Base-by-base conservation (phyloP, 2,113 vertebrate species). In the Taurulus bubalis region DNA sequence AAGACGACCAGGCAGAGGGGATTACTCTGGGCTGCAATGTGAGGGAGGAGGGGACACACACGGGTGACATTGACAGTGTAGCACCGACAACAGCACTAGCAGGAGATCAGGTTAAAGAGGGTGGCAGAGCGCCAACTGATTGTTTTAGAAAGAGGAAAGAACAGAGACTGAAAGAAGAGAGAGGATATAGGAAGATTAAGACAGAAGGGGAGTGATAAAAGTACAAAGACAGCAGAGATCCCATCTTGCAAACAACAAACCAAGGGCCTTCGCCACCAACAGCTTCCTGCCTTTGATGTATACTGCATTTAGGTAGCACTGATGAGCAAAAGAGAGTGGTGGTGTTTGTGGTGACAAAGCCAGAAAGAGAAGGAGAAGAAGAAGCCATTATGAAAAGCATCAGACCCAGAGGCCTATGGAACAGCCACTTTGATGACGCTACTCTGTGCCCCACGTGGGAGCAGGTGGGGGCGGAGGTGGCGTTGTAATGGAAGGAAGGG, bases 391-490 rank as follows among this genome's bases (percentile, higher is more conserved):
- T 92, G 88, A 91, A 74, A 92, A 92, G 87, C 92, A 89, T 83
- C 77, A 85, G 81, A 85, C 85, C 89, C 85, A 86, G 83, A 91
- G 89, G 80, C 82, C 92, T 87, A 93, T 92, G 93, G 79, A 91
- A 90, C 89, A 93, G 92, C 86, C 87, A 85, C 89, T 92, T 90
- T 89, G 85, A 94, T 94, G 93, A 94, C 83, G 75, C 88, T 83
- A 83, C 83, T 88, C 64, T 87, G 87, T 87, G 85, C 84, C 85
- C 88, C 90, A 87, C 77, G 80, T 72, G 77, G 69, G 68, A 77
- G 79, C 74, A n/a, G 82, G 71, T 34, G 79, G 85, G 30, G 65
- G 78, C 64, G 56, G 84, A 75, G 69, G 86, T 67, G 67, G 76
- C 40, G 65, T 77, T 86, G 85, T 83, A 85, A 91, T 88, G 85